Conservation (phyloP, 2,797 vertebrate species). For the Rhinophrynus dorsalis region DNA sequence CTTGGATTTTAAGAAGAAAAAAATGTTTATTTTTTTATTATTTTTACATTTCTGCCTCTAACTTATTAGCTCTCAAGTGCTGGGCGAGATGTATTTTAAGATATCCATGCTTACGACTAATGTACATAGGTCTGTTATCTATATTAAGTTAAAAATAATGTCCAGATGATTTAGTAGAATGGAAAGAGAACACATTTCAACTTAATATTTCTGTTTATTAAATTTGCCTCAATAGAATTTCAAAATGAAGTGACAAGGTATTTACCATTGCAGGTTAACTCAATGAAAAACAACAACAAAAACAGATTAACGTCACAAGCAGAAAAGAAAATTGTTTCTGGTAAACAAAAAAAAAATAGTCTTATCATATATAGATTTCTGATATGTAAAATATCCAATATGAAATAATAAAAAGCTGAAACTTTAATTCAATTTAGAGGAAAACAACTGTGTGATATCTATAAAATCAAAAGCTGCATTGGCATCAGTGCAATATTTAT, state of each 20-base stretch:
- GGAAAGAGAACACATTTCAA: neutral
- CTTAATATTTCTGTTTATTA: slow-evolving; percentile 21
- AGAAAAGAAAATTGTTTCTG: neutral
- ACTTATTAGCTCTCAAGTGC: neutral
- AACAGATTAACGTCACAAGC: neutral
- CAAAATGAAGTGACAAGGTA: slow-evolving; percentile 3
- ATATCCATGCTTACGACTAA: slow-evolving; percentile 3
- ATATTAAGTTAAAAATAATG: slow-evolving; percentile 16
- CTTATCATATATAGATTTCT: no score
- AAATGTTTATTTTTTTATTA: neutral
- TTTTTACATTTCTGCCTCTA: neutral
- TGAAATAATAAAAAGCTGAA: no score
- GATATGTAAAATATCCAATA: no score
- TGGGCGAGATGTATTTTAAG: neutral
- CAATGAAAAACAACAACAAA: neutral
- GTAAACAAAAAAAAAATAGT: no score
- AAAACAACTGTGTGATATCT: no score
- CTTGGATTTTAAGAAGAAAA: neutral
- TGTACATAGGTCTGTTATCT: neutral
- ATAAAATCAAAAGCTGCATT: no score
- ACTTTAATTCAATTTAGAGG: no score
- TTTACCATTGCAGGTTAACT: slow-evolving; percentile 18
- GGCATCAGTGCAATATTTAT: no score
- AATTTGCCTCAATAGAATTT: slow-evolving; percentile 29
- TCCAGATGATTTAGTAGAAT: slow-evolving; percentile 18